Conservation (phyloP, 2,113 vertebrate species). For the Rhagologus leucostigma region DNA sequence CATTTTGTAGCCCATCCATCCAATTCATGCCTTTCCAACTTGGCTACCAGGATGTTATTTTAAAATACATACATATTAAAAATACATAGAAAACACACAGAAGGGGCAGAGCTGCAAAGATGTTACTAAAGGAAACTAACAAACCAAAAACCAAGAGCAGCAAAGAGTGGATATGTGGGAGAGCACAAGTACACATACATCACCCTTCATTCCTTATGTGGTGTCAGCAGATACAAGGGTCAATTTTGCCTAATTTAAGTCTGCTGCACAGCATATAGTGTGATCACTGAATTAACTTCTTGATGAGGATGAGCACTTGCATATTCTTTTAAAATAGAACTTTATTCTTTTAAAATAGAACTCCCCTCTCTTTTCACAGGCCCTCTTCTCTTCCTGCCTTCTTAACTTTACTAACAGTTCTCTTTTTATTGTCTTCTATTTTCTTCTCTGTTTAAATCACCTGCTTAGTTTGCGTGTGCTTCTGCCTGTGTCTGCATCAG, state of each 20-base stretch:
- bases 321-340: background rate
- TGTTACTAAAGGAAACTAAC: background rate
- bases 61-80: background rate
- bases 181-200: background rate
- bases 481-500: background rate
- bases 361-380: background rate
- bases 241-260: background rate
- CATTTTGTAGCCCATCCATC: background rate
- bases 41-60: background rate
- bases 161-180: rapidly evolving
- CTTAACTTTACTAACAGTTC: background rate
- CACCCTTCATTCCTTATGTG: background rate
- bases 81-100: background rate
- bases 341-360: background rate
- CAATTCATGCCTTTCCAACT: background rate
- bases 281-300: background rate
- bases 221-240: background rate
- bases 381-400: background rate
- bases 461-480: background rate
- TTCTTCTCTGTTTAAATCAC: background rate
- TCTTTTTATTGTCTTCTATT: background rate
- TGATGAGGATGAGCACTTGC: background rate
- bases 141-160: background rate
- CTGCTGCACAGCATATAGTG: background rate
- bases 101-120: background rate